Conservation (phyloP, 2,113 vertebrate species). For the Pithys albifrons region DNA sequence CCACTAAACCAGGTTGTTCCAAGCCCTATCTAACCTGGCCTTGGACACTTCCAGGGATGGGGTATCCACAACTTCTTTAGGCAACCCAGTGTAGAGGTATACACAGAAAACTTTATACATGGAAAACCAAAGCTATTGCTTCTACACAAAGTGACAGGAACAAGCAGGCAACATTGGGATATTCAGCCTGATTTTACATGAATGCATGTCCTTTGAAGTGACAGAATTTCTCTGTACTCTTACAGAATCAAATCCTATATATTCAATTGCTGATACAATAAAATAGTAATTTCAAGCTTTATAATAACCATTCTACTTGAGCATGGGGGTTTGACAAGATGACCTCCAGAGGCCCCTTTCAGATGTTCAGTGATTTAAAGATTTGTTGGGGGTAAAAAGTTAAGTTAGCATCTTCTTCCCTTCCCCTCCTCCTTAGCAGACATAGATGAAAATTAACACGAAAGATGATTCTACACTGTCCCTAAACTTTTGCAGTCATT, state of each 20-base stretch:
- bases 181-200: neutral
- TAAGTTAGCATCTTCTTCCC: neutral
- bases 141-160: neutral
- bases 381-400: neutral
- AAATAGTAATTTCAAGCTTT: neutral
- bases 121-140: neutral
- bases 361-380: neutral
- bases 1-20: no score
- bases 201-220: neutral
- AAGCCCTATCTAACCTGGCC: neutral
- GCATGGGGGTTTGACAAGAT: neutral
- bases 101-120: neutral
- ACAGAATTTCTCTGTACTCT: neutral
- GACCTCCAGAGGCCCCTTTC: accelerated
- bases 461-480: neutral
- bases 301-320: neutral
- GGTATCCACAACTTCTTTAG: neutral
- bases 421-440: neutral
- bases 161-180: neutral
- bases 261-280: neutral
- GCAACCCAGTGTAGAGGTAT: neutral
- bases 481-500: neutral
- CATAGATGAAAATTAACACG: neutral
- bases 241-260: neutral
- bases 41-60: neutral